Percentiles rank a stretch among this genome's conserved stretches.
Conservation (phyloP, 2,888 invertebrate species). For the Lasioglossum lativentre region DNA sequence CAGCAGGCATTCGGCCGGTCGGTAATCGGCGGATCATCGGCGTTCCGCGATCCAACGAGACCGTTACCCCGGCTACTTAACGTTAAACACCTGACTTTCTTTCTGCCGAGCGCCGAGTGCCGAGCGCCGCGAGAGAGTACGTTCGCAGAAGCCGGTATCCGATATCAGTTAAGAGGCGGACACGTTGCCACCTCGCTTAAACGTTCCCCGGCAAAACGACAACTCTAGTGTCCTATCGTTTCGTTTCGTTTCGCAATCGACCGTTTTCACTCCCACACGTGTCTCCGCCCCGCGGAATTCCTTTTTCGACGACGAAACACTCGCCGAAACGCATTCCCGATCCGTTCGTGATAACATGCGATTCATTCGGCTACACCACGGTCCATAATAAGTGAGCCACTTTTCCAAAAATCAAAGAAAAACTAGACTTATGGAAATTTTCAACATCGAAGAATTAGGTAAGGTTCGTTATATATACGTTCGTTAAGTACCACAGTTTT, state of each 20-base stretch:
- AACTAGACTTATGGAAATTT: neutral
- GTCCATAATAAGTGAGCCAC: neutral
- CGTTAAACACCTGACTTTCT: conserved; percentile 45
- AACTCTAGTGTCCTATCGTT: conserved; percentile 36
- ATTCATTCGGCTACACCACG: neutral
- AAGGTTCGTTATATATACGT: too few relatives aligned
- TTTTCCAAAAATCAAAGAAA: neutral
- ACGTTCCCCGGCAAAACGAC: conserved; percentile 49
- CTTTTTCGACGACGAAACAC: conserved; percentile 26
- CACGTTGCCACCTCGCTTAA: conserved; percentile 65
- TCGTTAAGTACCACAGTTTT: too few relatives aligned
- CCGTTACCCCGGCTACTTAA: conserved; percentile 31
- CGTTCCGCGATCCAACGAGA: conserved; percentile 20
- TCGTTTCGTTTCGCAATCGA: conserved; percentile 2
- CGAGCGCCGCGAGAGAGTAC: conserved; percentile 34
- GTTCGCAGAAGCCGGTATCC: conserved; percentile 72
- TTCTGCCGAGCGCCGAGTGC: conserved; percentile 25
- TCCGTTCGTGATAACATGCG: conserved; percentile 33
- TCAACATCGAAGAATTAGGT: too few relatives aligned
- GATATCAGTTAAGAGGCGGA: conserved; percentile 71
- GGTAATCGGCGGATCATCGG: conserved; percentile 36
- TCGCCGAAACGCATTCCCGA: conserved; percentile 41
- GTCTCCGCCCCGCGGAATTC: conserved; percentile 22
- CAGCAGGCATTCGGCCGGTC: conserved; percentile 25
- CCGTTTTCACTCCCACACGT: conserved; percentile 40